phyloP scores from a whole-genome alignment of 2,888 invertebrate genomes.

The Ptychoptera contaminata region DNA sequence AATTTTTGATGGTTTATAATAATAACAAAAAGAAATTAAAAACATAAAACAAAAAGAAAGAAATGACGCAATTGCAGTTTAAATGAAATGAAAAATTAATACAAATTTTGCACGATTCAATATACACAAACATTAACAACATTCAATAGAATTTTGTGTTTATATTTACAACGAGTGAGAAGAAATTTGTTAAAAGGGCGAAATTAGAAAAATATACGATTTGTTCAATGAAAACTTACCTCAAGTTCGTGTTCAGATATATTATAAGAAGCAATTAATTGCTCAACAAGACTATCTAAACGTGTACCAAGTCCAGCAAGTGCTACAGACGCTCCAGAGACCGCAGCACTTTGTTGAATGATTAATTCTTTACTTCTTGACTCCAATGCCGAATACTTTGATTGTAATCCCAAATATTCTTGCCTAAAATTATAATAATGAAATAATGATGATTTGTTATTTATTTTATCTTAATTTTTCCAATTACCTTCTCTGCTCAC shows the following conservation, averaged over 20 bases:
- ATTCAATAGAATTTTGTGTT: too few relatives aligned
- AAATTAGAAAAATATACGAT: too few relatives aligned
- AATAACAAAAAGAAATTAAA: too few relatives aligned
- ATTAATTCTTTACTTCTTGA: constrained; percentile 45
- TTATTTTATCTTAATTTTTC: not conserved
- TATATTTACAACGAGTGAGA: not conserved
- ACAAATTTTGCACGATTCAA: too few relatives aligned
- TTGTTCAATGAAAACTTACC: too few relatives aligned
- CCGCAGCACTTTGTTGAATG: constrained; percentile 51
- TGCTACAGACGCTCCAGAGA: constrained; percentile 52
- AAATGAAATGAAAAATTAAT: too few relatives aligned
- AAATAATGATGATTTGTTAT: not conserved
- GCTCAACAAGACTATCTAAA: constrained; percentile 53
- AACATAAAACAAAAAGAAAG: too few relatives aligned
- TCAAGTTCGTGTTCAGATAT: constrained; percentile 62
- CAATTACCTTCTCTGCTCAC: constrained; percentile 58
- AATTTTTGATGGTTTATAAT: not conserved
- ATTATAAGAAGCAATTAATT: constrained; percentile 53
- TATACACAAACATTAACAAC: constrained; percentile 10
- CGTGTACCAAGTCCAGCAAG: constrained; percentile 51
- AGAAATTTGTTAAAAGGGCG: not conserved
- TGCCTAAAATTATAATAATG: constrained; percentile 21
- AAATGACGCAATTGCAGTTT: too few relatives aligned
- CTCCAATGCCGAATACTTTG: constrained; percentile 46
- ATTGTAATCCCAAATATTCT: constrained; percentile 48